These are phyloP conservation scores for Gobiocypris rarus DNA, from an alignment of 2,113 vertebrate genomes.

Conservation along the genomic window DNA sequence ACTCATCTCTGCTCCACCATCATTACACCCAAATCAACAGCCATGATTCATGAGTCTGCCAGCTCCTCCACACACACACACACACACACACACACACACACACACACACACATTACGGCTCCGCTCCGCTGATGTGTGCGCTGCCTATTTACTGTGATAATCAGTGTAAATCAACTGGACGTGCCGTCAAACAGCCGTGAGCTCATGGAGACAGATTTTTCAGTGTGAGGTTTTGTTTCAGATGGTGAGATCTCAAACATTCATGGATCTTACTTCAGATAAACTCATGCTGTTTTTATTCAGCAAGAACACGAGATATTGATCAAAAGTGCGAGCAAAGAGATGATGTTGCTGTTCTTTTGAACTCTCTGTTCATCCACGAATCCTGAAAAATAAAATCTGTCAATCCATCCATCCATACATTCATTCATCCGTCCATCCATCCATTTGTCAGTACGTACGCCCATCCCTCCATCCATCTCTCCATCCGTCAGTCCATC, in stretches of 20 bases:
- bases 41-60: conserved; percentile 58
- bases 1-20: conserved; percentile 63
- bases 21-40: conserved; percentile 65
- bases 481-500: too few relatives aligned
- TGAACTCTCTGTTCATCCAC: not conserved
- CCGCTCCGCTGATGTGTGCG: conserved; percentile 16
- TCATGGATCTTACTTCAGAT: not conserved
- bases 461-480: too few relatives aligned
- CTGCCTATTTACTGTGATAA: conserved; percentile 33
- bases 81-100: conserved; percentile 39
- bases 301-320: not conserved
- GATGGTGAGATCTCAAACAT: not conserved
- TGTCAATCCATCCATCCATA: too few relatives aligned
- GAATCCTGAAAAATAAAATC: not conserved
- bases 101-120: conserved; percentile 34
- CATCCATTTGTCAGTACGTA: too few relatives aligned
- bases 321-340: not conserved
- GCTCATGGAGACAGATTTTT: not conserved
- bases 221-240: not conserved
- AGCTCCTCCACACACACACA: conserved; percentile 35
- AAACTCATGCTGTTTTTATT: not conserved
- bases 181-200: not conserved
- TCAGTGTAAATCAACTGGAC: conserved; percentile 47
- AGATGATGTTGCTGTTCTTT: not conserved
- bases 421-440: too few relatives aligned